Base-by-base conservation (phyloP, 2,888 invertebrate species). In the Alviniconcha strummeri region DNA sequence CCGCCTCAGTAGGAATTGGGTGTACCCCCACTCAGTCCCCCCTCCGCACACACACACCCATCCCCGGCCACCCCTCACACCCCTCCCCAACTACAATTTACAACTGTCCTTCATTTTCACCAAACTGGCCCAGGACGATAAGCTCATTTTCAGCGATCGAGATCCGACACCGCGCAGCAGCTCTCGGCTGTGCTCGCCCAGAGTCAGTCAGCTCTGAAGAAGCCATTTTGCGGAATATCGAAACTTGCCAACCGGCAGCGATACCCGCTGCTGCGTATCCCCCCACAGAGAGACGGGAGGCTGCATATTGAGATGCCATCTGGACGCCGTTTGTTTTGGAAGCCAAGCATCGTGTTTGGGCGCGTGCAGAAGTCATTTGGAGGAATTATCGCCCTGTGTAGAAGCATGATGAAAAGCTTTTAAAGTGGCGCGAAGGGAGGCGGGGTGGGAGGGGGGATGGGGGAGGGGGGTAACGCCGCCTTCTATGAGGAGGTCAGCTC, bases 361-460 rank as follows among this genome's bases (percentile, higher is more conserved):
- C 54, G 77, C 77, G 57, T 57, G 57, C 77, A n/a, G 57, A 55
- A 57, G 57, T 57, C 77, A 57, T 77, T n/a, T 8, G 13, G 57
- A 11, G 57, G 57, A 77, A 77, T 57, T 57, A 77, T 55, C 77
- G 77, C 77, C 77, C 19, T n/a, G 77, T 57, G 77, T 77, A 6
- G 57, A 77, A 77, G 9, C 77, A 57, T 77, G 77, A 77, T 77
- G 77, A 77, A 56, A 77, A 19, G 77, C 57, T 77, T 77, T 77
- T 77, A 57, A 77, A 77, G 77, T 77, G 77, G 77, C 77, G 77
- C 57, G 60, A 57, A 19, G 55, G 72, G 72, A 52, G 36, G 36
- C 3, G 36, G 36, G 36, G 36, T 36, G 36, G 36, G 36, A 36
- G 36, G 36, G 3, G 36, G 36, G 15, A 72, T 15, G 75, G 75